Evolutionary conservation across 2,888 invertebrate genomes (phyloP).

Genomic region (Xestia c-nigrum): DNA sequence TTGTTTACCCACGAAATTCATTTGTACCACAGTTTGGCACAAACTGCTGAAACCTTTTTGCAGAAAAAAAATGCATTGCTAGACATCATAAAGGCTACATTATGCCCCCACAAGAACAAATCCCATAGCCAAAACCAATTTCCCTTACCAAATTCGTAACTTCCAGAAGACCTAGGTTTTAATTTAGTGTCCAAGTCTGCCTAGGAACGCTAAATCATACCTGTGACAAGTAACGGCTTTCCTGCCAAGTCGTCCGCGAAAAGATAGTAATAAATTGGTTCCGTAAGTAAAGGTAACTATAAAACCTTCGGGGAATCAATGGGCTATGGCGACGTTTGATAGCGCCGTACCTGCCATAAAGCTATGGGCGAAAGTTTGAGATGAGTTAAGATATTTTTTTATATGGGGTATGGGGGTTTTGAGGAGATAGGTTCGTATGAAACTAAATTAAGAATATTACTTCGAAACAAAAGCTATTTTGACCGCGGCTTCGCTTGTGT

Average conservation of each 20-base stretch:
- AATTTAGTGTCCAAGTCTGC: slow-evolving; percentile 81
- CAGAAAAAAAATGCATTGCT: not conserved
- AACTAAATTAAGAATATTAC: not conserved
- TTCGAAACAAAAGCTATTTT: too few species aligned
- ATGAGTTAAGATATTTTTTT: slow-evolving; percentile 21
- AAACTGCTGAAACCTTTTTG: not conserved
- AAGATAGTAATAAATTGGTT: slow-evolving; percentile 83
- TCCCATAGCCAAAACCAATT: slow-evolving; percentile 54
- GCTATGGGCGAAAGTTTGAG: slow-evolving; percentile 40
- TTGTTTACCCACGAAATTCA: not conserved
- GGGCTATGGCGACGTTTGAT: slow-evolving; percentile 68
- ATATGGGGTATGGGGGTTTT: not conserved
- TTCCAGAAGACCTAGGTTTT: slow-evolving; percentile 71
- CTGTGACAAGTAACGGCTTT: slow-evolving; percentile 80
- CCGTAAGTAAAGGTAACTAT: slow-evolving; percentile 70
- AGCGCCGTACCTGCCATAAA: slow-evolving; percentile 58
- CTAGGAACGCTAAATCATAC: slow-evolving; percentile 82
- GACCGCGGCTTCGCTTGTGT: too few species aligned
- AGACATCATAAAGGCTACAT: not conserved
- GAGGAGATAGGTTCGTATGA: not conserved
- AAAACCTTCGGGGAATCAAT: slow-evolving; percentile 76
- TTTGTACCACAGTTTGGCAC: not conserved
- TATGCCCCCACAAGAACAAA: slow-evolving; percentile 2
- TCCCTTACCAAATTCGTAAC: slow-evolving; percentile 48
- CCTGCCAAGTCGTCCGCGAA: slow-evolving; percentile 76